Evolutionary conservation across 2,113 vertebrate species (phyloP).

Genomic region (Lynx canadensis): DNA sequence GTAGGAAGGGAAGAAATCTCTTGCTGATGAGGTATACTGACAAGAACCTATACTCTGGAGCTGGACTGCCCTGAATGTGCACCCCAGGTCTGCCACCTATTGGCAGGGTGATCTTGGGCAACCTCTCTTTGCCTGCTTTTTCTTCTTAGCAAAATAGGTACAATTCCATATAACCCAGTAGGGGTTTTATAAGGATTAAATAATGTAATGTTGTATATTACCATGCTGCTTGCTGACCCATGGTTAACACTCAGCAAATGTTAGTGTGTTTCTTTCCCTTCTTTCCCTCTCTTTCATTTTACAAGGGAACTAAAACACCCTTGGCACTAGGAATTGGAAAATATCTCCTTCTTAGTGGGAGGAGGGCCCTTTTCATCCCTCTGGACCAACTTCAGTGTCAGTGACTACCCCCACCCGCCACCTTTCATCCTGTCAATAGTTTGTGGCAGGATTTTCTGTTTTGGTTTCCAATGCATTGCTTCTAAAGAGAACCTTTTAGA

Average conservation of each 20-base stretch:
- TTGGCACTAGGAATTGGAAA: background rate
- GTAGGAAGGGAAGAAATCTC: too few relatives aligned
- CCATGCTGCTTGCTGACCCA: background rate
- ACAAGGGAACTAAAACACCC: background rate
- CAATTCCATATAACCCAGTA: background rate
- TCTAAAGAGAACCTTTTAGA: constrained; percentile 44
- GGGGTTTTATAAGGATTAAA: background rate
- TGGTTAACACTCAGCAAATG: background rate
- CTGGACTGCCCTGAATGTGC: background rate
- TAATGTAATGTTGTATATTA: background rate
- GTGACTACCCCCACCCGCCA: too few relatives aligned
- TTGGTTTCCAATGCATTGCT: constrained; percentile 31
- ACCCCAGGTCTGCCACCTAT: background rate
- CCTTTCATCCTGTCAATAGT: background rate
- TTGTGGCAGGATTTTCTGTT: constrained; percentile 43
- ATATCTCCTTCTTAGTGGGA: background rate
- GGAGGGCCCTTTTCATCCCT: background rate
- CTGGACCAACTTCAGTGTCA: background rate
- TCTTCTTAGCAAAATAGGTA: background rate
- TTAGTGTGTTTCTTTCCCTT: background rate
- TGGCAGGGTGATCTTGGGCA: background rate
- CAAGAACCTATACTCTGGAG: background rate
- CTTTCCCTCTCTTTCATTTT: background rate
- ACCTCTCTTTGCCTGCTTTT: background rate
- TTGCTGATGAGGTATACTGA: too few relatives aligned